Evolutionary conservation across 2,797 vertebrate genomes (phyloP).

Genomic region (Lophius americanus): DNA sequence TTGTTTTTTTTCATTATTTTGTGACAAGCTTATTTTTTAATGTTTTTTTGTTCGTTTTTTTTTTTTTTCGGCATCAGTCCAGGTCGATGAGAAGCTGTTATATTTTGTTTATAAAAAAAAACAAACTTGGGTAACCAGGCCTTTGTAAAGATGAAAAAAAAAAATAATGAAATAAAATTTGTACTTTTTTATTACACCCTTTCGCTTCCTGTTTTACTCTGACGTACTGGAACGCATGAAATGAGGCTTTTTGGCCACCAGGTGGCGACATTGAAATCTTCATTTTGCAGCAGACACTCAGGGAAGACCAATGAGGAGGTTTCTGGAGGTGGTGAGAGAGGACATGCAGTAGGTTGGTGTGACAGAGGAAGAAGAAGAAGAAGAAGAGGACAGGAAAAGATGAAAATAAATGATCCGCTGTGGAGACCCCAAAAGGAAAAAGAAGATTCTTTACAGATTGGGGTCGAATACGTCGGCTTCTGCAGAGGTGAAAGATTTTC

Average conservation of each 20-base stretch:
- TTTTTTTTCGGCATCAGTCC: slow-evolving; percentile 85
- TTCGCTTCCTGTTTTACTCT: slow-evolving; percentile 20
- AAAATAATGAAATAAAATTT: slow-evolving; percentile 92
- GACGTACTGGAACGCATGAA: too few relatives aligned
- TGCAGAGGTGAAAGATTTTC: too few relatives aligned
- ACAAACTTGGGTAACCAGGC: slow-evolving; percentile 84
- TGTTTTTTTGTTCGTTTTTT: slow-evolving; percentile 40
- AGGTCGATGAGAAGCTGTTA: slow-evolving; percentile 94
- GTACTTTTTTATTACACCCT: slow-evolving; percentile 88
- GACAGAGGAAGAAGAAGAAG: too few relatives aligned
- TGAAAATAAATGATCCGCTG: too few relatives aligned
- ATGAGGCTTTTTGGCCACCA: slow-evolving; percentile 30
- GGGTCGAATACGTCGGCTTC: too few relatives aligned
- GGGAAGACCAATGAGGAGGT: background rate
- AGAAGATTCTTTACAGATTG: too few relatives aligned
- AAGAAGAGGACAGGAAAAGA: too few relatives aligned
- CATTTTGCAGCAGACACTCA: background rate
- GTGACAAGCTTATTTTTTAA: slow-evolving; percentile 58
- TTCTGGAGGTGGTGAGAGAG: too few relatives aligned
- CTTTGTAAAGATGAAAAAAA: slow-evolving; percentile 89
- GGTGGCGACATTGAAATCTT: slow-evolving; percentile 35
- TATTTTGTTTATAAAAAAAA: slow-evolving; percentile 91
- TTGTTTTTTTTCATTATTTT: slow-evolving; percentile 54
- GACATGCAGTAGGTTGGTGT: too few relatives aligned
- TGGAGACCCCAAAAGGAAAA: background rate